A percentile compares a stretch with the other conserved stretches of the same genome.
phyloP scores from a whole-genome alignment of 2,113 vertebrate species.

The Poecilia latipinna region DNA sequence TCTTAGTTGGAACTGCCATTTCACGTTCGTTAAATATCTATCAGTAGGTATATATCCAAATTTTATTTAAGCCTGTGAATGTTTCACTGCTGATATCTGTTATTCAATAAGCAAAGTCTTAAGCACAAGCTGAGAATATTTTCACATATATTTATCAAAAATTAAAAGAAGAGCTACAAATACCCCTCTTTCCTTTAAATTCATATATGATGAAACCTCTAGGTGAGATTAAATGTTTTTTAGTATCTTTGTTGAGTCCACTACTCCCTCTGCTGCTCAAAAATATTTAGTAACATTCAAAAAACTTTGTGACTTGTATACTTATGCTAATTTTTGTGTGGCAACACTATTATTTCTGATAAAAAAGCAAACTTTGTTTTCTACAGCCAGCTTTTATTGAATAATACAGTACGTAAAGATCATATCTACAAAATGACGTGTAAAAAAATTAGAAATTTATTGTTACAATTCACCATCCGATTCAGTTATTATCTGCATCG shows the following conservation, averaged over 20 bases:
- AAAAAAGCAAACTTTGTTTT: conserved; percentile 26
- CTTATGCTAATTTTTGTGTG: background rate
- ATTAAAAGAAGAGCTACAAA: background rate
- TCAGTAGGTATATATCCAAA: no score
- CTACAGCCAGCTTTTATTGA: conserved; percentile 69
- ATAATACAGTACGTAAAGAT: conserved; percentile 63
- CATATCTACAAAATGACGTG: conserved; percentile 72
- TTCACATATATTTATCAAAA: background rate
- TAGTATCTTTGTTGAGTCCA: background rate
- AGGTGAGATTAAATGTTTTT: background rate
- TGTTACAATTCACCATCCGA: conserved; percentile 36
- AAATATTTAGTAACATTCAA: background rate
- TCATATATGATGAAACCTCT: background rate
- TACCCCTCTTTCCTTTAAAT: background rate
- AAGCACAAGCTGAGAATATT: background rate
- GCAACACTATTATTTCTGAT: background rate
- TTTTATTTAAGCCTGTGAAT: no score
- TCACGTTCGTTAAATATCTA: no score
- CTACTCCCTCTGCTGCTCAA: background rate
- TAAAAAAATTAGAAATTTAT: conserved; percentile 67
- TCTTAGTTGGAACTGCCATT: no score
- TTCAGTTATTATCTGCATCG: conserved; percentile 22
- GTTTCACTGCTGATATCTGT: no score
- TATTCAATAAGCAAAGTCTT: no score
- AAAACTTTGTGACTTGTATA: background rate